phyloP scores from a whole-genome alignment of 2,113 vertebrate genomes.

The Trichomycterus rosablanca region DNA sequence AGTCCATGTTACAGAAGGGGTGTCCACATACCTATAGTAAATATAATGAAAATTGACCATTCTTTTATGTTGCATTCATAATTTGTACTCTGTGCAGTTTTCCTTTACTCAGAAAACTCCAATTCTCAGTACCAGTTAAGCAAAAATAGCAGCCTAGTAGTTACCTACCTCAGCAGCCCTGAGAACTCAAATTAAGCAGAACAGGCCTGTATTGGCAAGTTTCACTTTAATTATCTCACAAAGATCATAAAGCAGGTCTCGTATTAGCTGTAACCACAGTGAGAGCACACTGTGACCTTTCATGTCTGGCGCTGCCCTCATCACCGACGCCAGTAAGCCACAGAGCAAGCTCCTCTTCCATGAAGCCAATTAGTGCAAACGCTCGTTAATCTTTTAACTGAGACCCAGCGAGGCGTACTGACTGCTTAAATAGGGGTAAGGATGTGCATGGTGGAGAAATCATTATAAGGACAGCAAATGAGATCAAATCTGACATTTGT shows the following conservation, averaged over 20 bases:
- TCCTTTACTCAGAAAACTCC: no score
- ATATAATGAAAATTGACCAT: no score
- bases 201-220: background rate
- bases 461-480: slow-evolving; percentile 21
- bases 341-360: slow-evolving; percentile 1
- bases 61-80: no score
- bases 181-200: background rate
- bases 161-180: background rate
- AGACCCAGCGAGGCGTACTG: slow-evolving; percentile 12
- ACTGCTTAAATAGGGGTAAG: slow-evolving; percentile 5
- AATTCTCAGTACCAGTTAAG: background rate
- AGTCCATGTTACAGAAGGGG: no score
- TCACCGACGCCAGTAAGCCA: slow-evolving; percentile 15
- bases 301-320: slow-evolving; percentile 6
- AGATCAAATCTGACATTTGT: slow-evolving; percentile 14
- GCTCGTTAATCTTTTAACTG: slow-evolving; percentile 27
- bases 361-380: slow-evolving; percentile 28
- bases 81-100: no score
- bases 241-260: slow-evolving; percentile 2
- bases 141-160: background rate
- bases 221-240: slow-evolving; percentile 8
- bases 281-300: slow-evolving; percentile 13
- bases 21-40: no score
- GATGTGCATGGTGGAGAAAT: slow-evolving; percentile 22
- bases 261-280: slow-evolving; percentile 8